Base-by-base conservation (phyloP, 2,113 vertebrate species). In the Excalfactoria chinensis region DNA sequence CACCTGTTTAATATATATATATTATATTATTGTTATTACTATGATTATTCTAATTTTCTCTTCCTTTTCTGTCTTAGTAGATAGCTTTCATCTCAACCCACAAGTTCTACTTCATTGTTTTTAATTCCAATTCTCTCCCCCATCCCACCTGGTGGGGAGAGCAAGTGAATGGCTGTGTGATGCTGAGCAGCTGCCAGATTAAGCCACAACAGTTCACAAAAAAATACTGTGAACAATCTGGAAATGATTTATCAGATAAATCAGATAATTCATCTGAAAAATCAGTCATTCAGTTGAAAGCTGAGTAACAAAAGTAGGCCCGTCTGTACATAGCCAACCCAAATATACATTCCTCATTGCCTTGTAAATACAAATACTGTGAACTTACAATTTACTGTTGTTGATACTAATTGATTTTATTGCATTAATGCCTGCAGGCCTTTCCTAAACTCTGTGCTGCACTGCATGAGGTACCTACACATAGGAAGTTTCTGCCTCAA, bases 181-280 rank as follows among this genome's bases (percentile, higher is more conserved):
- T 28, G 51, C 51, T 53, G 26, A 53, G 51, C 51, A 32, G 53
- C 17, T 56, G 53, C 16, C 30, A 6, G 30, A 16, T 56, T 56
- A 56, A 56, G 30, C 17, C 53, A 56, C 53, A 56, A 11, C 53
- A 32, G 53, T 56, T 56, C 53, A 56, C 30, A 55, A 32, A 55
- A 30, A 32, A 17, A 93, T 95, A 73, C 78, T 91, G 28, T 89
- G 74, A 97, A 64, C 63, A 93, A 22, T 68, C 22, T 68, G 20
- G 28, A 92, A 68, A 75, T 87, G 84, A 92, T 95, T 97, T 95
- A 82, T 86, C 71, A 66, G 69, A 87, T 51, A 90, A 75, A 73
- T 78, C 69, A 71, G 73, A 44, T 87, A 88, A 93, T 95, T 97
- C 93, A 82, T 88, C 71, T 66, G 69, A 86, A 58, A 90, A 86